Evolutionary conservation across 2,797 vertebrate species (phyloP), one percentile per base, ranked within the genome.

Genomic region (Micropoecilia bifurca): DNA sequence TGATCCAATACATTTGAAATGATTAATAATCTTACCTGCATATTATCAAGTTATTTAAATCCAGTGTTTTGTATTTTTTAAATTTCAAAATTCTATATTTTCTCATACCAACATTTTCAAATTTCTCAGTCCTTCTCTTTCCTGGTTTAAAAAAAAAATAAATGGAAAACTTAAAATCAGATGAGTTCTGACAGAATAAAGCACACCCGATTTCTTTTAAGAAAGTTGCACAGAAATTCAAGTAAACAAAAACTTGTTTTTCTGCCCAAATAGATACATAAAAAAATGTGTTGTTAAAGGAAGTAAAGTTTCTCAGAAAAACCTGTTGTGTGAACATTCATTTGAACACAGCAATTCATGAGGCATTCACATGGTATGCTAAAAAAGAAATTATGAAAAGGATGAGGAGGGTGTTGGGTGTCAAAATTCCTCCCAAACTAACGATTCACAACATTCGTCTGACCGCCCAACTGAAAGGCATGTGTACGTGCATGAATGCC

Each of bases 401-500:
- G 36, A 43, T 2, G 39, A 69, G 9, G 36, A 69, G 20, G 66
- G 66, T 43, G 39, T 69, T 68, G 28, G 20, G 9, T 69, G 39
- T 41, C 25, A 25, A 69, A 69, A 69, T 69, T 25, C 36, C 36
- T 68, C 22, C 36, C 63, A 41, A 41, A 22, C 63, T 68, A 68
- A 68, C 20, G 0, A 68, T n/a, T 69, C 2, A n/a, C 6, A 43
- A 12, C 41, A 69, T 4, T 45, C 5, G 9, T 69, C 22, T 69
- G 66, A 50, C 71, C 18, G 47, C 46, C 46, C 2, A 53, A 81
- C 57, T 77, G 76, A 63, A 68, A 76, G 36, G 20, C 3, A 30
- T 33, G 47, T 84, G 7, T n/a, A n/a, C 5, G 8, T 77, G 76
- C 55, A 55, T 71, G 77, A 74, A 66, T 73, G 45, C 6, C 22